Base-by-base conservation (phyloP, 2,797 vertebrate species). In the Antennarius maculatus region DNA sequence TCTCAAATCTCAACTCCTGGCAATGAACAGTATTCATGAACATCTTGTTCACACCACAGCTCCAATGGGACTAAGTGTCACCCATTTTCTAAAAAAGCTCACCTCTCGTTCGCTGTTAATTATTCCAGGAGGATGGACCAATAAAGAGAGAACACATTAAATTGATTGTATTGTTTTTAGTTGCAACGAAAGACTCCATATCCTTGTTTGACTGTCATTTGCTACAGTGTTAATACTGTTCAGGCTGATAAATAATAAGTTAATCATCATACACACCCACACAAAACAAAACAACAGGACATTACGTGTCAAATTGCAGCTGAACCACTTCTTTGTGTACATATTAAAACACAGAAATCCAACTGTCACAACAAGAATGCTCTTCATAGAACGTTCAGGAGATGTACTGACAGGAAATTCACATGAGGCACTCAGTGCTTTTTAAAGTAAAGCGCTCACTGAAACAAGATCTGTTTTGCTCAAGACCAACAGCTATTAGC, bases 401-500 rank as follows among this genome's bases (percentile, higher is more conserved):
- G 39, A 60, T 42, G 62, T 49, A 81, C 64, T 66, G 66, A 82
- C n/a, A 3, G 43, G 42, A 13, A 47, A 23, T 74, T 74, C 69
- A 81, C 66, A 67, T 83, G 66, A 85, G 66, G 59, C 57, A 55
- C 60, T 84, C 63, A 89, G 84, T 85, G 85, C 84, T 69, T 79
- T 64, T 28, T 77, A 82, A 83, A 80, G 56, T 61, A 51, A 78
- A 81, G 82, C 87, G 86, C 87, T 88, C 58, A 86, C 61, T 45
- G 69, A 81, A 88, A 87, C 66, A 71, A 29, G 69, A 84, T 78
- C 86, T 80, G 43, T 72, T 77, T 82, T 73, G 43, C 66, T 79
- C 60, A 79, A 54, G 74, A 79, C 65, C 54, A 69, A 61, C 68
- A 64, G 73, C 83, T 76, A 80, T 87, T 74, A 84, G 69, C 51